phyloP scores from a whole-genome alignment of 1,140 invertebrate genomes.

The Drosophila ananassae region DNA sequence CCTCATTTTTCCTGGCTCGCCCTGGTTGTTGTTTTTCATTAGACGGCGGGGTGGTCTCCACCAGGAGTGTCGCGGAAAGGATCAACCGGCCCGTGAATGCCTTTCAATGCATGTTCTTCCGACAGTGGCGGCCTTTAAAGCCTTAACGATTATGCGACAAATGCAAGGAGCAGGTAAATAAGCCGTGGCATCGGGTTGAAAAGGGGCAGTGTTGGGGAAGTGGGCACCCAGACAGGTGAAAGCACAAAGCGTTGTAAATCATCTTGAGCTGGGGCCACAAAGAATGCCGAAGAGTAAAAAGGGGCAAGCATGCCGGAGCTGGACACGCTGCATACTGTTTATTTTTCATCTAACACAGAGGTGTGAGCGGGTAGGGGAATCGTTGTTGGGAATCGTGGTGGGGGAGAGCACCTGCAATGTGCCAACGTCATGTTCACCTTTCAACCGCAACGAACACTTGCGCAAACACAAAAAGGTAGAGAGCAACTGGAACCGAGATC shows the following conservation, averaged over 20 bases:
- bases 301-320: slow-evolving; percentile 14
- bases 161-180: slow-evolving; percentile 58
- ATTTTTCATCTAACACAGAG: slow-evolving; percentile 74
- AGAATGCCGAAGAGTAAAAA: slow-evolving; percentile 34
- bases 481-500: slow-evolving; percentile 31
- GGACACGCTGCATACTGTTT: slow-evolving; percentile 70
- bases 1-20: slow-evolving; percentile 29
- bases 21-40: slow-evolving; percentile 29
- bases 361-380: slow-evolving; percentile 3
- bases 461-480: slow-evolving; percentile 65
- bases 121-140: slow-evolving; percentile 55
- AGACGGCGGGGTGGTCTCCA: background rate
- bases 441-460: slow-evolving; percentile 78
- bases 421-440: slow-evolving; percentile 69
- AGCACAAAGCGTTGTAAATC: slow-evolving; percentile 67
- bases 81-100: slow-evolving; percentile 32
- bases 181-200: slow-evolving; percentile 26
- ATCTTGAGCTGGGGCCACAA: slow-evolving; percentile 57
- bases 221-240: slow-evolving; percentile 29
- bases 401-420: slow-evolving; percentile 37
- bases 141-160: slow-evolving; percentile 73
- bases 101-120: slow-evolving; percentile 62
- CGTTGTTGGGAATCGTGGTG: background rate
- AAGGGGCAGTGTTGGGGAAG: slow-evolving; percentile 2
- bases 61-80: background rate